Percentiles rank a stretch among this genome's conserved stretches.
Conservation (phyloP, 2,113 vertebrate genomes). For the Oriolus oriolus region DNA sequence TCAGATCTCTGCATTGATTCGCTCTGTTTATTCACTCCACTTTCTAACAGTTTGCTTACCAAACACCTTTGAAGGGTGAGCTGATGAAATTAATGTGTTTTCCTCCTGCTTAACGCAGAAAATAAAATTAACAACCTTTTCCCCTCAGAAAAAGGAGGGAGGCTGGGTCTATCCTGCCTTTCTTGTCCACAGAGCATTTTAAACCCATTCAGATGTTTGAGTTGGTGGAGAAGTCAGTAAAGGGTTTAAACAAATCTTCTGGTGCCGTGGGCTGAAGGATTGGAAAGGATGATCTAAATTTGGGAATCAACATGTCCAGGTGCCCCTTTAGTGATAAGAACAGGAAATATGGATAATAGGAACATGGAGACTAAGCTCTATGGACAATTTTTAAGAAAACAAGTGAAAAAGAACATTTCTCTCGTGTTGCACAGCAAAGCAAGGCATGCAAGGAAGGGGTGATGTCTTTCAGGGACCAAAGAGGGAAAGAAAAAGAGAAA, state of each 20-base stretch:
- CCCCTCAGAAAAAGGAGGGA: background rate
- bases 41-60: slow-evolving; percentile 26
- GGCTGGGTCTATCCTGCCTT: background rate
- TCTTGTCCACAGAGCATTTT: background rate
- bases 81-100: slow-evolving; percentile 23
- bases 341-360: background rate
- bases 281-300: background rate
- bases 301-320: background rate
- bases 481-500: too few species aligned
- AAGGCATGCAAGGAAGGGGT: background rate
- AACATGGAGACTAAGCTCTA: background rate
- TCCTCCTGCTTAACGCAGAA: background rate
- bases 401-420: background rate
- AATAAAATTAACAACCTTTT: slow-evolving; percentile 9
- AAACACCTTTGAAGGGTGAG: background rate
- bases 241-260: background rate
- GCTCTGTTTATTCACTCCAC: background rate
- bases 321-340: background rate
- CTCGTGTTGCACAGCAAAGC: background rate
- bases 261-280: background rate
- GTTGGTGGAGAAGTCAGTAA: background rate
- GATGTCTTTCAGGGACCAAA: background rate
- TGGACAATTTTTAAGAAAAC: background rate
- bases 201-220: background rate
- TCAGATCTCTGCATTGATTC: slow-evolving; percentile 21